A percentile compares a stretch with the other conserved stretches of the same genome.
These are phyloP conservation scores for Brachypodius melanocephalos DNA, from an alignment of 2,113 vertebrate species.

Conservation along the genomic window DNA sequence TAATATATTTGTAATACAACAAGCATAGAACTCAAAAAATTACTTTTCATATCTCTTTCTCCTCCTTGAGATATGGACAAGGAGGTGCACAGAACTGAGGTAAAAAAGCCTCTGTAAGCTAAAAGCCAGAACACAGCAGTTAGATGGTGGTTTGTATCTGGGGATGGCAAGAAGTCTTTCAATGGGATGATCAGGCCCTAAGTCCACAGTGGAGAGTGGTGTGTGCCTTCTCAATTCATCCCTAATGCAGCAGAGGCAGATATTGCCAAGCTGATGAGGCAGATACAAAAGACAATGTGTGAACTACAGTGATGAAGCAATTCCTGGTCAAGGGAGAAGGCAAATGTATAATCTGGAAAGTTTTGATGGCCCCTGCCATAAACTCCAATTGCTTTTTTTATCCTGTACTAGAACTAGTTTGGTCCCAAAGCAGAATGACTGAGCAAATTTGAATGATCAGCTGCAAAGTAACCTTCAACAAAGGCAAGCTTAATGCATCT, in stretches of 20 bases:
- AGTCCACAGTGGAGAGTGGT: not conserved
- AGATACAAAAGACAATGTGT: not conserved
- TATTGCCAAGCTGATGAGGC: not conserved
- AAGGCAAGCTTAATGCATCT: not conserved
- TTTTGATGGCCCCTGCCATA: not conserved
- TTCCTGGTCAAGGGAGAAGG: not conserved
- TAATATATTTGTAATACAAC: not conserved
- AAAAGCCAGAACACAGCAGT: not conserved
- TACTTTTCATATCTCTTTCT: not conserved
- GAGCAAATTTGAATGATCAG: not conserved
- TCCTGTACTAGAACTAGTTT: not conserved
- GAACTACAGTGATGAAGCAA: not conserved
- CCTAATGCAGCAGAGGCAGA: fast-evolving
- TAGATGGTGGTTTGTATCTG: fast-evolving
- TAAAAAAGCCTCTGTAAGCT: not conserved
- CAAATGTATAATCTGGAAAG: not conserved
- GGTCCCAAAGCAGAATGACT: not conserved
- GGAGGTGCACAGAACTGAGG: not conserved
- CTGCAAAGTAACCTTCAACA: not conserved
- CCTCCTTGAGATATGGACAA: not conserved
- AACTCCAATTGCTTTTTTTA: not conserved
- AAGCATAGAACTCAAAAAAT: not conserved
- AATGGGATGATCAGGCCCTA: not conserved
- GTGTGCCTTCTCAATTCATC: not conserved
- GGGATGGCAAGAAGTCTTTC: not conserved